Conservation (phyloP, 1,140 invertebrate species). For the Drosophila nebulosa region DNA sequence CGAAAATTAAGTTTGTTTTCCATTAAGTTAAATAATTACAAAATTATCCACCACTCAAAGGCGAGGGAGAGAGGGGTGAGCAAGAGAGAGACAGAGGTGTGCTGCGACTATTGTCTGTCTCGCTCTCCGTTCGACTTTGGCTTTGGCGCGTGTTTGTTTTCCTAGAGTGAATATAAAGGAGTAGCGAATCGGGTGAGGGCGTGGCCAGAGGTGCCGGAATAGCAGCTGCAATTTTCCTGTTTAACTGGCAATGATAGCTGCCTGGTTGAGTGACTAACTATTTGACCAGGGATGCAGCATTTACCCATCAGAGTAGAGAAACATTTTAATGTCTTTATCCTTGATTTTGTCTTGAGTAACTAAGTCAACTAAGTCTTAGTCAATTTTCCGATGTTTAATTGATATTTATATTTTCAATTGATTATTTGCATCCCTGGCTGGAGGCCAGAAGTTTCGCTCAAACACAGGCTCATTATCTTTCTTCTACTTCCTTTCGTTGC, state of each 20-base stretch:
- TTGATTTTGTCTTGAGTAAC: too few species aligned
- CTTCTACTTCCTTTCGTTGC: not conserved
- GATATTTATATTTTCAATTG: not conserved
- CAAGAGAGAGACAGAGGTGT: too few species aligned
- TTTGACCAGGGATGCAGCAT: constrained; percentile 38
- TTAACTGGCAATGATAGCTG: constrained; percentile 69
- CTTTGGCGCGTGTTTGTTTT: constrained; percentile 33
- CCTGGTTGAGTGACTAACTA: constrained; percentile 50
- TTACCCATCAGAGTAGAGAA: too few species aligned
- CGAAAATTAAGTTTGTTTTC: constrained; percentile 77
- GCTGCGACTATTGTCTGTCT: constrained; percentile 12
- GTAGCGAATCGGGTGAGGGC: not conserved
- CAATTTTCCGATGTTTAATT: too few species aligned
- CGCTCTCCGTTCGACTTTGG: constrained; percentile 10
- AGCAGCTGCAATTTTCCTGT: constrained; percentile 60
- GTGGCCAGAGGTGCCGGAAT: constrained; percentile 23
- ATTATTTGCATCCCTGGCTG: constrained; percentile 28
- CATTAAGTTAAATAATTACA: constrained; percentile 79
- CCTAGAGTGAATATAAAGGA: constrained; percentile 15
- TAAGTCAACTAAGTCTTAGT: too few species aligned
- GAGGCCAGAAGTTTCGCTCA: constrained; percentile 55
- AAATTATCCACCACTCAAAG: constrained; percentile 71
- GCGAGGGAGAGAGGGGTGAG: not conserved
- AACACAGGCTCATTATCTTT: constrained; percentile 71
- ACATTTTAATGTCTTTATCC: not conserved